Conservation (phyloP, 2,888 invertebrate species). For the Metallyticus violacea region DNA sequence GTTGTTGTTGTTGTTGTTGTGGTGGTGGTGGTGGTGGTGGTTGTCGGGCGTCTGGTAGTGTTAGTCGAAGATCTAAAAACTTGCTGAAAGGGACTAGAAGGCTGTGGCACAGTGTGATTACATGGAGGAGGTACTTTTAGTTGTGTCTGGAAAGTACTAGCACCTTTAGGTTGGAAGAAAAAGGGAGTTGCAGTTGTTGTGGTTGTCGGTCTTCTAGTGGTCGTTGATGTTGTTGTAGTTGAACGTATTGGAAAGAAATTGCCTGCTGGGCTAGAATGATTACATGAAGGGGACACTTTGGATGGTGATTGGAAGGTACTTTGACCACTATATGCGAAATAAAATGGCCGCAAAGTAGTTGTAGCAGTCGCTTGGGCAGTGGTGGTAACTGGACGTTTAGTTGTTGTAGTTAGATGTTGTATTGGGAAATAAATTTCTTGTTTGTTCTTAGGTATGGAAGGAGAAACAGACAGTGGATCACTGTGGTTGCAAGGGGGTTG, state of each 20-base stretch:
- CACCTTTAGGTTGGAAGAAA: background rate
- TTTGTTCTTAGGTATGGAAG: too few species aligned
- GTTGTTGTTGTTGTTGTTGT: background rate
- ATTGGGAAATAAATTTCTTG: background rate
- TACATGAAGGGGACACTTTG: background rate
- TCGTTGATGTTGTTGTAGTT: background rate
- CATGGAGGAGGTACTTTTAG: background rate
- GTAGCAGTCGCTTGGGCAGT: background rate
- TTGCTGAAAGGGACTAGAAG: background rate
- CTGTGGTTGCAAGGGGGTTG: background rate
- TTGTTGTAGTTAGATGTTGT: background rate
- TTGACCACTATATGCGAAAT: background rate
- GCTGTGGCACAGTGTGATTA: background rate
- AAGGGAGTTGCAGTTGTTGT: background rate
- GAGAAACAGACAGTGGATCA: background rate
- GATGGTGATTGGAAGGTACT: background rate
- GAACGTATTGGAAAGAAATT: background rate
- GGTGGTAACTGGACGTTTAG: background rate
- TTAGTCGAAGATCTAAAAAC: conserved; percentile 21
- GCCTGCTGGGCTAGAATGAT: background rate
- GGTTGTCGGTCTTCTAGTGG: background rate
- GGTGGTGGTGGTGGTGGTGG: background rate
- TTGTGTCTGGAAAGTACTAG: background rate
- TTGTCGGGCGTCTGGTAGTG: conserved; percentile 21
- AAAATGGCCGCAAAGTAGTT: background rate